phyloP scores from a whole-genome alignment of 2,888 invertebrate species.

The Eupithecia subfuscata region DNA sequence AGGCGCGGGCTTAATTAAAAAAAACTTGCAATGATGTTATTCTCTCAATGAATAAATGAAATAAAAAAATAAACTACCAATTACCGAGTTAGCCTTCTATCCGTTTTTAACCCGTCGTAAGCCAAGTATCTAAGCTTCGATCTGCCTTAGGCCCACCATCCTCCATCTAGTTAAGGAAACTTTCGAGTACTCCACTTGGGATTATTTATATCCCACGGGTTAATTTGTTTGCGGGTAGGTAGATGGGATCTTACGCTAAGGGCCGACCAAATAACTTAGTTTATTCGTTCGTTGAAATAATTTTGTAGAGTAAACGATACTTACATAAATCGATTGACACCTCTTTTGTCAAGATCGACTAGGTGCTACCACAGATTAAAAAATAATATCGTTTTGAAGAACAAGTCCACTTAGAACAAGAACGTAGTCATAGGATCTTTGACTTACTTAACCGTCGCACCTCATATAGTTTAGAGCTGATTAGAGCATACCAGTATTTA shows the following conservation, averaged over 20 bases:
- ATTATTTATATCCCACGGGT: conserved; percentile 55
- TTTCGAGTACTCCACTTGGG: conserved; percentile 49
- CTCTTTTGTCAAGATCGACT: not conserved
- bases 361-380: too few species aligned
- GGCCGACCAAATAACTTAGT: not conserved
- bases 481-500: too few species aligned
- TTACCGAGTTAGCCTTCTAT: conserved; percentile 15
- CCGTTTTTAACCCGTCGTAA: conserved; percentile 8
- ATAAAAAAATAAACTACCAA: not conserved
- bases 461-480: too few species aligned
- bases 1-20: too few species aligned
- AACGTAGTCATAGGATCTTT: too few species aligned
- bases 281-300: not conserved
- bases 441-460: too few species aligned
- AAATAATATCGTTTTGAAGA: too few species aligned
- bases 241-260: conserved; percentile 33
- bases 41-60: too few species aligned
- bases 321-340: not conserved
- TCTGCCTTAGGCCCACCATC: conserved; percentile 46
- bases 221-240: conserved; percentile 57
- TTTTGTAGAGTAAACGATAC: not conserved
- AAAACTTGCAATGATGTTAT: too few species aligned
- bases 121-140: conserved; percentile 39
- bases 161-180: conserved; percentile 55
- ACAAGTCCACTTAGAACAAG: too few species aligned